Evolutionary conservation across 2,797 vertebrate genomes (phyloP).

Genomic region (Sphaeramia orbicularis): DNA sequence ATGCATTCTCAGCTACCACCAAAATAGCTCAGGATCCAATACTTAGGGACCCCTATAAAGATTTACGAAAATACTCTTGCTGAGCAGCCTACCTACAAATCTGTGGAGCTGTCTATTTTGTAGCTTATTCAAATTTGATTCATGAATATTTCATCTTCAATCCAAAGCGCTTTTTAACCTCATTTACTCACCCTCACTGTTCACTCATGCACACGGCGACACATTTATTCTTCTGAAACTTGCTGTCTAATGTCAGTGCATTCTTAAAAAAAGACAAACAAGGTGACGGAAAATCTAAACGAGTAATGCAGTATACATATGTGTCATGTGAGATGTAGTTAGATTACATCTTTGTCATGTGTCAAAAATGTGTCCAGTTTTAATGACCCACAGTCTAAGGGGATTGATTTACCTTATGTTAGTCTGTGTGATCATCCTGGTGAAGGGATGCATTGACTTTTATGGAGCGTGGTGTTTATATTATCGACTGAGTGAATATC

Average conservation of each 20-base stretch:
- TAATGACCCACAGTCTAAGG: too few relatives aligned
- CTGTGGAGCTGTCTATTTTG: constrained; percentile 68
- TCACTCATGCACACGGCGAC: constrained; percentile 55
- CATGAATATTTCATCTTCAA: constrained; percentile 81
- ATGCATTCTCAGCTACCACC: constrained; percentile 36
- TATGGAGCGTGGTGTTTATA: too few relatives aligned
- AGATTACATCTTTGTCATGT: constrained; percentile 50
- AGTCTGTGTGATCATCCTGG: too few relatives aligned
- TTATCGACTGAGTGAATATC: too few relatives aligned
- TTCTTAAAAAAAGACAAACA: constrained; percentile 39
- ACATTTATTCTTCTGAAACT: constrained; percentile 42
- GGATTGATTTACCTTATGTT: too few relatives aligned
- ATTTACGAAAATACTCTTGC: constrained; percentile 65
- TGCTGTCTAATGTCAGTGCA: constrained; percentile 59
- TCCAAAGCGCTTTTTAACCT: constrained; percentile 78
- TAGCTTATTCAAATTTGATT: constrained; percentile 81
- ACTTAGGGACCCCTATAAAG: constrained; percentile 59
- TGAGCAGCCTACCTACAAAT: constrained; percentile 70
- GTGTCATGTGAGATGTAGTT: constrained; percentile 68
- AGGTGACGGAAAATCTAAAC: constrained; percentile 39
- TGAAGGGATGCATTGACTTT: too few relatives aligned
- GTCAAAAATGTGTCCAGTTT: constrained; percentile 55
- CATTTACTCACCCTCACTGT: constrained; percentile 55
- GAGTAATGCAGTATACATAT: constrained; percentile 71
- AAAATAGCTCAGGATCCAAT: constrained; percentile 67